Percentiles rank a stretch among this genome's conserved stretches.
These are phyloP conservation scores for Standfussiana lucernea DNA, from an alignment of 2,888 invertebrate genomes.

Conservation along the genomic window DNA sequence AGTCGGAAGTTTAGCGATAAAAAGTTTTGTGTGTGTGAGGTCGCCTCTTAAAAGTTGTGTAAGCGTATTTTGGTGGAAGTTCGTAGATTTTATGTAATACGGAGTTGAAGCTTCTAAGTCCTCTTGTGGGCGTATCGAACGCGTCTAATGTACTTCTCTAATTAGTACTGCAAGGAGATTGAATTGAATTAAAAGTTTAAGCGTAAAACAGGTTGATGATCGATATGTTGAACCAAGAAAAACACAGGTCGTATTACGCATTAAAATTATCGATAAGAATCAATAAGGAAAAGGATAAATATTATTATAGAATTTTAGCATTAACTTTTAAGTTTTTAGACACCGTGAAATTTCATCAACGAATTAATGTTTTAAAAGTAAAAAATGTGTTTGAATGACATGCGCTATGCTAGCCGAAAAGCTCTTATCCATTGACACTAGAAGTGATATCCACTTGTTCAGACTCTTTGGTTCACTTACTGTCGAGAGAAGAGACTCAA, in stretches of 20 bases:
- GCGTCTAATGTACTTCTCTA: conserved; percentile 15
- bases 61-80: conserved; percentile 25
- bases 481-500: not conserved
- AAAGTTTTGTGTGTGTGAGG: conserved; percentile 11
- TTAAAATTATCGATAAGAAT: not conserved
- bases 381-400: not conserved
- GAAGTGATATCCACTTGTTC: not conserved
- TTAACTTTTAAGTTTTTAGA: not conserved
- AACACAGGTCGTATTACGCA: not conserved
- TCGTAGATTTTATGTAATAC: conserved; percentile 34
- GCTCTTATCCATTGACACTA: not conserved
- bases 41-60: conserved; percentile 8
- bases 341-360: not conserved
- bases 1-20: conserved; percentile 33
- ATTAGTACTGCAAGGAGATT: conserved; percentile 11
- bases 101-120: conserved; percentile 1
- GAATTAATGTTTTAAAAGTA: not conserved
- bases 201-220: not conserved
- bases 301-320: not conserved
- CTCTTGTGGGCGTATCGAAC: not conserved
- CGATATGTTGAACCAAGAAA: not conserved
- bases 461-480: not conserved
- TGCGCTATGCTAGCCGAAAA: not conserved
- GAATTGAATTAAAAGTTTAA: conserved; percentile 17
- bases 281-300: not conserved